A percentile compares a stretch with the other conserved stretches of the same genome.
Evolutionary conservation across 2,113 vertebrate species (phyloP).

Genomic region (Boulengeromyrus knoepffleri): DNA sequence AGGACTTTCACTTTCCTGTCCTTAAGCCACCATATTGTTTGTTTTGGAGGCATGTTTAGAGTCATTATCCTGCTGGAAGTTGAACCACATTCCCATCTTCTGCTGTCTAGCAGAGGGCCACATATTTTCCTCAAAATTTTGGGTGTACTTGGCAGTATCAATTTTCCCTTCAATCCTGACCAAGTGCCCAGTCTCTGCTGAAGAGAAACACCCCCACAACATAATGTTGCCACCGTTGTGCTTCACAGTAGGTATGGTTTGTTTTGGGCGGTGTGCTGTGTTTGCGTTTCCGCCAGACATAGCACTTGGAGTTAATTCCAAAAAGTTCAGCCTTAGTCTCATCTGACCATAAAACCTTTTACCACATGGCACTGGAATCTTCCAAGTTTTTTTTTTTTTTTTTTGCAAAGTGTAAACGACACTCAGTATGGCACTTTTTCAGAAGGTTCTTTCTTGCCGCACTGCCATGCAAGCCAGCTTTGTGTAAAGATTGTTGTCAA

Average conservation of each 20-base stretch:
- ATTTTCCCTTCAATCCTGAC: neutral
- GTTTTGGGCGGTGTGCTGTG: neutral
- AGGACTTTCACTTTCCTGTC: neutral
- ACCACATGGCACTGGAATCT: neutral
- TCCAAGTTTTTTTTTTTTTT: neutral
- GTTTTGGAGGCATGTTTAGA: neutral
- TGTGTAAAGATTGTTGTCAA: neutral
- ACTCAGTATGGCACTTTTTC: neutral
- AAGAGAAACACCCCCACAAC: neutral
- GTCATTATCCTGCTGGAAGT: neutral
- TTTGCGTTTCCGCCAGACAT: neutral
- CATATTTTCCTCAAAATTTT: neutral
- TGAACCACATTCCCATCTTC: neutral
- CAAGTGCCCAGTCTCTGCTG: neutral
- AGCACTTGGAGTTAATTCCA: neutral
- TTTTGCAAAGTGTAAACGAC: neutral
- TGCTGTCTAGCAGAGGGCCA: neutral
- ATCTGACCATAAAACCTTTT: neutral
- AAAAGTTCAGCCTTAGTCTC: neutral
- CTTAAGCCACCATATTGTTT: neutral
- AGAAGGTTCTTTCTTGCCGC: neutral
- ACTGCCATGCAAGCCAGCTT: neutral
- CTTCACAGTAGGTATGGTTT: neutral
- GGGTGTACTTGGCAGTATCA: neutral
- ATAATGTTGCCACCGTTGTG: neutral